These are phyloP conservation scores for Chironomus tentans DNA, from an alignment of 2,888 invertebrate species.

Conservation along the genomic window DNA sequence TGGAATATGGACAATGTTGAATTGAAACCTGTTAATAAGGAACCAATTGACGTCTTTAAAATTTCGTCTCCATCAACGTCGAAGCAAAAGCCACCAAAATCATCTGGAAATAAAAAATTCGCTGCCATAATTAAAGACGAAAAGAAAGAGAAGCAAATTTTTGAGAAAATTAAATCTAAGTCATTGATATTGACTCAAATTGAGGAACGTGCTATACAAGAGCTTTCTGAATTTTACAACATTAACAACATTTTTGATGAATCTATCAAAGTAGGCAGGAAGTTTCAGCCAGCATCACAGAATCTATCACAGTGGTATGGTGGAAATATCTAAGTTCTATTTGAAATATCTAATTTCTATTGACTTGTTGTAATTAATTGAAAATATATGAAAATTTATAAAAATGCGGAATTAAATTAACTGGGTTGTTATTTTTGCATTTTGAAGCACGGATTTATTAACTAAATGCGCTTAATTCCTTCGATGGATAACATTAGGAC, in stretches of 20 bases:
- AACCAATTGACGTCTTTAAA: slow-evolving; percentile 29
- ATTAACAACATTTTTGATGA: slow-evolving; percentile 61
- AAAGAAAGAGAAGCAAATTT: slow-evolving; percentile 60
- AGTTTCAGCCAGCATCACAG: neutral
- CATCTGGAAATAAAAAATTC: slow-evolving; percentile 37
- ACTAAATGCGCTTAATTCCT: too few species aligned
- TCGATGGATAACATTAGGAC: too few species aligned
- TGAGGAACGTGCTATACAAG: slow-evolving; percentile 79
- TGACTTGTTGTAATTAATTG: too few species aligned
- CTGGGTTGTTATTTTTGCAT: too few species aligned
- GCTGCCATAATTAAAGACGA: slow-evolving; percentile 63
- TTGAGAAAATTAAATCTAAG: slow-evolving; percentile 62
- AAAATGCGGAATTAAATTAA: too few species aligned
- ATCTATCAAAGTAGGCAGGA: slow-evolving; percentile 52
- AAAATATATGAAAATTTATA: too few species aligned
- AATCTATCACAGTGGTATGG: slow-evolving; percentile 11
- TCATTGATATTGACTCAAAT: slow-evolving; percentile 69
- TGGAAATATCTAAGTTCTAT: neutral
- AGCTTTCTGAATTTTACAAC: slow-evolving; percentile 65
- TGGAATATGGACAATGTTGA: slow-evolving; percentile 37
- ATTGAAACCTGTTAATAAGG: neutral
- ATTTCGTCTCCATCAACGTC: slow-evolving; percentile 14
- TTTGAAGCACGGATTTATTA: too few species aligned
- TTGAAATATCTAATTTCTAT: neutral
- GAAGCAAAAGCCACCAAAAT: slow-evolving; percentile 41